Percentiles rank a stretch among this genome's conserved stretches.
phyloP scores from a whole-genome alignment of 2,888 invertebrate species.

The Dryadula phaetusa region DNA sequence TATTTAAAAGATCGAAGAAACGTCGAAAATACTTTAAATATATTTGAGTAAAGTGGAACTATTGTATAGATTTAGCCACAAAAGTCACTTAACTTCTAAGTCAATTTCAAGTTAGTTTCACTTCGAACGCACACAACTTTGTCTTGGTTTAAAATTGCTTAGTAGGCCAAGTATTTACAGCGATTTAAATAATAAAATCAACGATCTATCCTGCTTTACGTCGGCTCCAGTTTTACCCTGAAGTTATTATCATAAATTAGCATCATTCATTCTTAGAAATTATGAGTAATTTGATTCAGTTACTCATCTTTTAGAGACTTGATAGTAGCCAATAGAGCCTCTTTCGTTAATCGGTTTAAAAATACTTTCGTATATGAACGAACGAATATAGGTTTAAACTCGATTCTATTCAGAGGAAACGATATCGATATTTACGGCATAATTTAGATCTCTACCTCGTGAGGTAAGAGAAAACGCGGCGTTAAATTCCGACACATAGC shows the following conservation, averaged over 20 bases:
- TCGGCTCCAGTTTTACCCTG: slow-evolving; percentile 27
- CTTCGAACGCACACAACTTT: slow-evolving; percentile 9
- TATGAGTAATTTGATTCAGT: slow-evolving; percentile 73
- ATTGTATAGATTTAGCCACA: neutral
- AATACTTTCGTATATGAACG: neutral
- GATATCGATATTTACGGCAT: neutral
- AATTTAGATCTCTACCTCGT: neutral
- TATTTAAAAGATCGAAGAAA: no score
- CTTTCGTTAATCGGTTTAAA: no score
- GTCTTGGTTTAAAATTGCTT: slow-evolving; percentile 33
- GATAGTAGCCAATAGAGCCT: slow-evolving; percentile 8
- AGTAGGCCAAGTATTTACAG: slow-evolving; percentile 30
- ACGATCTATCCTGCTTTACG: slow-evolving; percentile 35
- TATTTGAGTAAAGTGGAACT: neutral
- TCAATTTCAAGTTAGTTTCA: neutral
- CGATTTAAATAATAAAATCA: slow-evolving; percentile 42
- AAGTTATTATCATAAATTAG: slow-evolving; percentile 65
- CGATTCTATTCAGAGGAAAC: neutral
- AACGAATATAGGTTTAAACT: no score
- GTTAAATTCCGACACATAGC: neutral
- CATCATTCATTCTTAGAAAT: slow-evolving; percentile 75
- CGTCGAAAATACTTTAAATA: no score
- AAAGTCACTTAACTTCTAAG: neutral
- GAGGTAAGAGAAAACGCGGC: neutral
- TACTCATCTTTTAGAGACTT: slow-evolving; percentile 41